Conservation (phyloP, 2,888 invertebrate genomes). For the Eristalis intricaria region DNA sequence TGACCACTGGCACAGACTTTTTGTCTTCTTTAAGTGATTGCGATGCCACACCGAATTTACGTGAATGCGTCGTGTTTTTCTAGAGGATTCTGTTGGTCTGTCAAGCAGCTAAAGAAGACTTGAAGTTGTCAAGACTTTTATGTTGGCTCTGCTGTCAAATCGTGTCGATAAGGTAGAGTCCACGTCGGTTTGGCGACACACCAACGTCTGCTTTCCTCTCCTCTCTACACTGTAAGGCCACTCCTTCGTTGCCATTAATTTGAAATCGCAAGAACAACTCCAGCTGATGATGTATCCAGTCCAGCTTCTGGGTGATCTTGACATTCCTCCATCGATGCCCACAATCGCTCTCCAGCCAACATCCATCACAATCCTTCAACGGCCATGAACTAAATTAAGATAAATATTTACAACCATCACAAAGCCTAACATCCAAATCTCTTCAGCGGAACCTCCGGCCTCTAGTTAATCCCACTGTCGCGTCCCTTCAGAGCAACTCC, state of each 20-base stretch:
- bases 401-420: conserved; percentile 49
- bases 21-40: neutral
- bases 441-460: neutral
- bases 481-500: neutral
- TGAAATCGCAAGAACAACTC: neutral
- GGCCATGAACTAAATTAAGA: conserved; percentile 47
- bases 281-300: neutral
- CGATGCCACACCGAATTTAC: too few species aligned
- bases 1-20: neutral
- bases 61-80: too few species aligned
- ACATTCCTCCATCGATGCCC: neutral
- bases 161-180: too few species aligned
- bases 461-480: conserved; percentile 8
- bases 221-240: too few species aligned
- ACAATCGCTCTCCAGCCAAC: neutral
- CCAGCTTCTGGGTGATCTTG: neutral
- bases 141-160: too few species aligned
- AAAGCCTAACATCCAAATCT: conserved; percentile 1
- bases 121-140: too few species aligned
- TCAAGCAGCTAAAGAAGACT: too few species aligned
- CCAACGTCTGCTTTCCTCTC: too few species aligned
- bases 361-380: neutral
- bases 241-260: too few species aligned
- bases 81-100: too few species aligned
- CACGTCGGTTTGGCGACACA: too few species aligned